phyloP scores from a whole-genome alignment of 2,113 vertebrate genomes.

The Bagarius yarrelli region DNA sequence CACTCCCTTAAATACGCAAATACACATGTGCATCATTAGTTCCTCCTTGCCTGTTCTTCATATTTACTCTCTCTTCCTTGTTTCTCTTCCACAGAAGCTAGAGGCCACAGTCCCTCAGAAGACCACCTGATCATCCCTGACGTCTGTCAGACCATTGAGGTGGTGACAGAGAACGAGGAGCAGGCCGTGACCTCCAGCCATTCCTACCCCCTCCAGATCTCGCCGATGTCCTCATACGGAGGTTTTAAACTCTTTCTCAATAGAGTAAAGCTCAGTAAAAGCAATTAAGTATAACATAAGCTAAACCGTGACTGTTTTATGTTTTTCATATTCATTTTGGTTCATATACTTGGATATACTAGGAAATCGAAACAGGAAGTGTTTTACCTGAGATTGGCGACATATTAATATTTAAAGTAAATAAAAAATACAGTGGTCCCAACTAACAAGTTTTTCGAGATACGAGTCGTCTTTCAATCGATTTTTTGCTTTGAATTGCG shows the following conservation, averaged over 20 bases:
- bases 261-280: not conserved
- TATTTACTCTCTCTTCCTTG: slow-evolving; percentile 47
- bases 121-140: slow-evolving; percentile 90
- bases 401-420: not conserved
- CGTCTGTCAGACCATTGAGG: slow-evolving; percentile 95
- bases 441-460: too few relatives aligned
- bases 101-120: slow-evolving; percentile 59
- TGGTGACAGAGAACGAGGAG: slow-evolving; percentile 94
- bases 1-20: not conserved
- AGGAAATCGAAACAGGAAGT: not conserved
- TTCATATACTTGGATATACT: not conserved
- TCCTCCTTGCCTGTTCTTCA: slow-evolving; percentile 41
- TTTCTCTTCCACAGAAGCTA: slow-evolving; percentile 48
- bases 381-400: too few relatives aligned
- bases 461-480: too few relatives aligned
- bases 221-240: slow-evolving; percentile 88
- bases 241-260: slow-evolving; percentile 65
- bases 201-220: slow-evolving; percentile 93
- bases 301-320: not conserved
- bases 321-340: not conserved
- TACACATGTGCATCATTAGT: slow-evolving; percentile 26
- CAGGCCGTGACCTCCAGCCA: slow-evolving; percentile 89
- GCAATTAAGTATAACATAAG: not conserved
- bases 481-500: too few relatives aligned
- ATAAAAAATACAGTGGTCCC: too few relatives aligned